Evolutionary conservation across 2,888 invertebrate species (phyloP).

Genomic region (Marasmarcha lunaedactyla): DNA sequence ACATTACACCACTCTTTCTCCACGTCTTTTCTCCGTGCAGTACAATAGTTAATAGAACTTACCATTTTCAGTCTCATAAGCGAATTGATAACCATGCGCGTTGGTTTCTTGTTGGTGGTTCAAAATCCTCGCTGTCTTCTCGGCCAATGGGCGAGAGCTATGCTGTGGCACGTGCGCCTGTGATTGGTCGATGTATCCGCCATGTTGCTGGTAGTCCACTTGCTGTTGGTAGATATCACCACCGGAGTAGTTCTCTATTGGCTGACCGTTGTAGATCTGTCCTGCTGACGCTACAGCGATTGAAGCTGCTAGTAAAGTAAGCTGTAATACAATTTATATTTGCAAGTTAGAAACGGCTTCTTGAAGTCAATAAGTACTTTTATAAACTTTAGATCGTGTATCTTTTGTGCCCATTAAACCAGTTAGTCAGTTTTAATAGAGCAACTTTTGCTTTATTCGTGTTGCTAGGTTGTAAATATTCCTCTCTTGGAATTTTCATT

Average conservation of each 20-base stretch:
- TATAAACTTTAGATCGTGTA: no score
- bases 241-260: slow-evolving; percentile 24
- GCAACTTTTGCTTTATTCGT: no score
- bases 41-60: no score
- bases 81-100: slow-evolving; percentile 44
- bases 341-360: no score
- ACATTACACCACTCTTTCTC: no score
- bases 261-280: slow-evolving; percentile 25
- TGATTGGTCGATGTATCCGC: slow-evolving; percentile 29
- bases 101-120: slow-evolving; percentile 32
- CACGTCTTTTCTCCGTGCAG: no score
- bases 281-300: slow-evolving; percentile 38
- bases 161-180: slow-evolving; percentile 20
- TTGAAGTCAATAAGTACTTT: no score
- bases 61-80: slow-evolving; percentile 76
- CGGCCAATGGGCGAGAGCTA: slow-evolving; percentile 17
- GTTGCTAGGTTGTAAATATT: no score
- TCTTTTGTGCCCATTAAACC: no score
- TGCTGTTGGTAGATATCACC: slow-evolving; percentile 38
- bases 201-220: slow-evolving; percentile 31
- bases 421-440: no score
- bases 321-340: slow-evolving; percentile 21
- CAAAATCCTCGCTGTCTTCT: slow-evolving; percentile 38
- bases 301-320: slow-evolving; percentile 30
- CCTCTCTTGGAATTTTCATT: no score